These are phyloP conservation scores for Saguinus midas DNA, from an alignment of 2,113 vertebrate species.

Conservation along the genomic window DNA sequence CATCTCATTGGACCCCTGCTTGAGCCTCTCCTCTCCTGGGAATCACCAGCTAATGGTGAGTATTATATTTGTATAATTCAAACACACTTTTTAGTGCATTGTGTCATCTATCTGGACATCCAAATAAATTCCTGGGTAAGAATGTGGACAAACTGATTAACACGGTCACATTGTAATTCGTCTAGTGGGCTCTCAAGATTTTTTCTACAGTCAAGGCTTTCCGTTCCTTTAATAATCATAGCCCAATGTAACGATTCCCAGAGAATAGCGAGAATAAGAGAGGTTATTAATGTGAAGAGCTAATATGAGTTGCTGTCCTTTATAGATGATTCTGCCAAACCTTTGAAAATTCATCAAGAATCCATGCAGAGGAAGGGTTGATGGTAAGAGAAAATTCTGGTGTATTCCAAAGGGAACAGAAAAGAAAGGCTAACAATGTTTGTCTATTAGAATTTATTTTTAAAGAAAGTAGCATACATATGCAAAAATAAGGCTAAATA, in stretches of 20 bases:
- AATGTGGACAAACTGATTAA: background rate
- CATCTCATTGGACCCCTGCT: background rate
- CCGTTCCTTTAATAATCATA: background rate
- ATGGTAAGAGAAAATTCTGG: background rate
- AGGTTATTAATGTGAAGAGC: background rate
- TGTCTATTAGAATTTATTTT: background rate
- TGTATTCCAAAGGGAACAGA: background rate
- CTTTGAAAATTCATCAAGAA: background rate
- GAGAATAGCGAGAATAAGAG: background rate
- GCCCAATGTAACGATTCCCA: background rate
- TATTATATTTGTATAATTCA: background rate
- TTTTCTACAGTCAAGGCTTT: background rate
- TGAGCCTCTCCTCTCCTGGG: rapidly evolving
- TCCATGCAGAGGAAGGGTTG: background rate
- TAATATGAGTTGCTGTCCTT: background rate
- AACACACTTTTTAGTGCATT: background rate
- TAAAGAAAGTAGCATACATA: background rate
- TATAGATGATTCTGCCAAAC: background rate
- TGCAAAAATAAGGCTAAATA: background rate
- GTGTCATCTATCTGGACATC: background rate
- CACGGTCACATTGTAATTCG: background rate
- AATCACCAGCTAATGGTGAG: background rate
- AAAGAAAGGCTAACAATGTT: background rate
- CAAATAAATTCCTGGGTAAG: background rate
- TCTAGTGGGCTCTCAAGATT: background rate